A percentile compares a stretch with the other conserved stretches of the same genome.
phyloP scores from a whole-genome alignment of 1,140 invertebrate genomes.

The Drosophila rufa region DNA sequence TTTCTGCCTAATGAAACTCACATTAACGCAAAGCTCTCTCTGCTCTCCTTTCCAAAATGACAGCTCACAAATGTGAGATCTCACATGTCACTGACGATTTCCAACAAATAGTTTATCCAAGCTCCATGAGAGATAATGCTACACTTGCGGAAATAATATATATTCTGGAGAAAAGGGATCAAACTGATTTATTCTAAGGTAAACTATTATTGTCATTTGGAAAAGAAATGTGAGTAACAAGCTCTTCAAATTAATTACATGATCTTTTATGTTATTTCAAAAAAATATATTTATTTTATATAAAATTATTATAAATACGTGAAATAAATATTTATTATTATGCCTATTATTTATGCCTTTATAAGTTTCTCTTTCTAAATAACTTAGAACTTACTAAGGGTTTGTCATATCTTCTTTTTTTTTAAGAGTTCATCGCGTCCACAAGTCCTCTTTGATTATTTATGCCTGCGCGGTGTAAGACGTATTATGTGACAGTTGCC shows the following conservation, averaged over 20 bases:
- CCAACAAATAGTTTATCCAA: conserved; percentile 18
- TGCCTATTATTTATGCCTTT: background rate
- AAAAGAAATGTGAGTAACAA: no score
- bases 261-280: background rate
- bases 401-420: no score
- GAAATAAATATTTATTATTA: background rate
- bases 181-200: background rate
- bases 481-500: conserved; percentile 74
- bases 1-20: conserved; percentile 58
- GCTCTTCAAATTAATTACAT: background rate
- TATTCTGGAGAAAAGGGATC: background rate
- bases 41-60: conserved; percentile 1
- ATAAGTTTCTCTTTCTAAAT: background rate
- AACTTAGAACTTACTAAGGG: no score
- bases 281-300: background rate
- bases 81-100: conserved; percentile 42
- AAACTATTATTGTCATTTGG: no score
- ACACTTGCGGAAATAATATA: conserved; percentile 3
- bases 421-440: background rate
- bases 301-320: background rate
- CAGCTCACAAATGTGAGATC: conserved; percentile 33
- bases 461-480: conserved; percentile 34
- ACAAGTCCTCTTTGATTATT: conserved; percentile 16
- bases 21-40: conserved; percentile 32
- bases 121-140: conserved; percentile 1